Evolutionary conservation across 2,888 invertebrate genomes (phyloP).

Genomic region (Lycocerus yunnanus): DNA sequence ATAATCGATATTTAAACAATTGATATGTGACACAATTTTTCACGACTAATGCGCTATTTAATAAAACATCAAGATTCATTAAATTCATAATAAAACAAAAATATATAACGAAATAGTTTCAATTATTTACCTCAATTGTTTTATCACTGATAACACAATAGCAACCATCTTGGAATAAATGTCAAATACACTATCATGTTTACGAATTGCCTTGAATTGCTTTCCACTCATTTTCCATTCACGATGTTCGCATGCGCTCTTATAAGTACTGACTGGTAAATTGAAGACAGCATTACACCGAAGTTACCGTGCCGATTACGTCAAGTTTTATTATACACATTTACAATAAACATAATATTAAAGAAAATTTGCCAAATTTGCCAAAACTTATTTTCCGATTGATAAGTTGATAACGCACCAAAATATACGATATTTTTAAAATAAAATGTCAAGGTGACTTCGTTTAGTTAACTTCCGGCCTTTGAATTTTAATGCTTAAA

Average conservation of each 20-base stretch:
- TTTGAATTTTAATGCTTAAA: neutral
- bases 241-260: slow-evolving; percentile 13
- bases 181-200: slow-evolving; percentile 34
- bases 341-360: neutral
- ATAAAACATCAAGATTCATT: slow-evolving; percentile 13
- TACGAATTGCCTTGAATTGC: slow-evolving; percentile 20
- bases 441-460: neutral
- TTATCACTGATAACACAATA: slow-evolving; percentile 33
- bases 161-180: slow-evolving; percentile 32
- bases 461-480: neutral
- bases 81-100: slow-evolving; percentile 2
- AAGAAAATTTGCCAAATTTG: neutral
- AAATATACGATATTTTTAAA: neutral
- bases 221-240: slow-evolving; percentile 6
- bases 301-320: neutral
- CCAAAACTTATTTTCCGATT: neutral
- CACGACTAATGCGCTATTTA: neutral
- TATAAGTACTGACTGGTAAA: slow-evolving; percentile 11
- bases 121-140: slow-evolving; percentile 29
- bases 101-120: slow-evolving; percentile 1
- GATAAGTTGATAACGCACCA: neutral
- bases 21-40: neutral
- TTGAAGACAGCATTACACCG: neutral
- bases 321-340: neutral
- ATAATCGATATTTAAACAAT: slow-evolving; percentile 25